Conservation (phyloP, 2,113 vertebrate genomes). For the Otis tarda region DNA sequence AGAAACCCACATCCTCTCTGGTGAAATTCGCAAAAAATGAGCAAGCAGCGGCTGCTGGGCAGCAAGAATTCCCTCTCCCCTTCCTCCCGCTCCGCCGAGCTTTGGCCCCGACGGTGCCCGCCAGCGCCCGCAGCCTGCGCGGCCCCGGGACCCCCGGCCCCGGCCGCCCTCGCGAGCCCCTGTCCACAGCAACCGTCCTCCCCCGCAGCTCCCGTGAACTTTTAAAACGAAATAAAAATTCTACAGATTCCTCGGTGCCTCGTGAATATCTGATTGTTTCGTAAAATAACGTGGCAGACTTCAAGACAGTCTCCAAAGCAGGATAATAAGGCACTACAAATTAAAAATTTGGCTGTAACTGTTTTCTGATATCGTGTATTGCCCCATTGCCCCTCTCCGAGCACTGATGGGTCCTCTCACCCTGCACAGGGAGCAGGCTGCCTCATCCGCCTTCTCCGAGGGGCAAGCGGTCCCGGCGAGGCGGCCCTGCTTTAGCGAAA, state of each 20-base stretch:
- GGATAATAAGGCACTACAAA: background rate
- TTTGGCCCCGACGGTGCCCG: background rate
- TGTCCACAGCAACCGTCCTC: background rate
- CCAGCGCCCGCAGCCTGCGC: background rate
- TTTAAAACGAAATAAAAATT: background rate
- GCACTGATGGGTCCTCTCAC: no score
- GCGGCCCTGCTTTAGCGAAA: background rate
- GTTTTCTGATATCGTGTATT: rapidly evolving
- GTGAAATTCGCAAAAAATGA: slow-evolving; percentile 27
- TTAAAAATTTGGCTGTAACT: background rate
- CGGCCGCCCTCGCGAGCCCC: background rate
- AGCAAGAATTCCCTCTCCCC: background rate
- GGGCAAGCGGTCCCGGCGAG: background rate
- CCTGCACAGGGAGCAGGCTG: background rate
- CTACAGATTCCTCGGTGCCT: background rate
- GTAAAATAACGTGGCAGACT: background rate
- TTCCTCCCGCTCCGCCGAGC: background rate
- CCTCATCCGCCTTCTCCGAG: background rate
- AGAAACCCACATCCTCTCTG: slow-evolving; percentile 54
- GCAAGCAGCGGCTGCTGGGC: background rate
- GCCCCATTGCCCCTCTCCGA: background rate
- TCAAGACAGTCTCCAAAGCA: background rate
- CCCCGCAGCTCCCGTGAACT: background rate
- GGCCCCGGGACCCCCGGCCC: background rate
- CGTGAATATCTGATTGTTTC: background rate